Evolutionary conservation across 2,113 vertebrate species (phyloP), one percentile per base, ranked within the genome.

Genomic region (Suricata suricatta): DNA sequence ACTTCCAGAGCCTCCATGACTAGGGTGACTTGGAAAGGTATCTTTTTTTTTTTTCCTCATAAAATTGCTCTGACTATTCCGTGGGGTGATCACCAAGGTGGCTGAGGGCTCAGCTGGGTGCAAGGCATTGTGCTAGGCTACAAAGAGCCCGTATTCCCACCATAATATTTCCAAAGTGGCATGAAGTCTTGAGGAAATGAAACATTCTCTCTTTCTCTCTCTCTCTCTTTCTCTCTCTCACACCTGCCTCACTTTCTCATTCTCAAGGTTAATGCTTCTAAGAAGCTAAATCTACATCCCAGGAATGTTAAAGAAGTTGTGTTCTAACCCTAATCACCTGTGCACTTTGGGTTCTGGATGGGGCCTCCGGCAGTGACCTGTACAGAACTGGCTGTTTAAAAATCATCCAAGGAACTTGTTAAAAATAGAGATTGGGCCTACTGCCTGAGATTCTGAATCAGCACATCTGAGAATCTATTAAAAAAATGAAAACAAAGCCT

Each of bases 381-480:
- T 7, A 21, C 15, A 71, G 52, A 86, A 60, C 19, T 71, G 5
- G 41, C 44, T 57, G 5, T 72, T 96, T 95, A 88, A 93, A 92
- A 96, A 33, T 64, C 80, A 93, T n/a, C 50, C 93, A 63, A 79
- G 79, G 41, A 92, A 83, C 79, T 44, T 83, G 74, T 92, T 97
- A 93, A 95, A 94, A 84, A 96, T 12, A 97, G 79, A 95, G 79
- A 92, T 44, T 16, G 12, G 64, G 83, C 60, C n/a, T 17, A 35
- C 57, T 50, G 89, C 94, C 95, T 88, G 79, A 83, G 57, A 74
- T 82, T 97, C 95, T 84, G 89, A 93, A 64, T 92, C 92, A 93
- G 63, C 47, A 81, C 35, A n/a, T 84, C 47, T 81, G 69, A 90
- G 69, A 93, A 95, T 41, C 93, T 95, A 88, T 87, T 95, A 38